Conservation (phyloP, 2,888 invertebrate species). For the Drosophila nr. fundita region DNA sequence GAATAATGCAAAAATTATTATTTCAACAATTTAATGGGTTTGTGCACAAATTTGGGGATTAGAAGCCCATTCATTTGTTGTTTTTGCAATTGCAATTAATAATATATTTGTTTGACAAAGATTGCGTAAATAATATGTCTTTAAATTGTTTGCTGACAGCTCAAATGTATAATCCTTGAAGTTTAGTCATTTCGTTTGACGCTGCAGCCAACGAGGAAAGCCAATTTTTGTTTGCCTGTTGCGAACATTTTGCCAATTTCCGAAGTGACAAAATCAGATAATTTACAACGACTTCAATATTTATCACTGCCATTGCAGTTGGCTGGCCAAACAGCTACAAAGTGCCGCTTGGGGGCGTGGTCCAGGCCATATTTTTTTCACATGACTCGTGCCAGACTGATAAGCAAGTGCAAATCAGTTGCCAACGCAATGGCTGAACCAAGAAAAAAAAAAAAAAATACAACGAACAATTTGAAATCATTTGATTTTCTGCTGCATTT, state of each 20-base stretch:
- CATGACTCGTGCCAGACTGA: slow-evolving; percentile 55
- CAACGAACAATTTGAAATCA: slow-evolving; percentile 56
- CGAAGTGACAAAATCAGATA: slow-evolving; percentile 83
- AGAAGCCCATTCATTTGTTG: background rate
- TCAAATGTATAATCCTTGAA: background rate
- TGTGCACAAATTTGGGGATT: slow-evolving; percentile 12
- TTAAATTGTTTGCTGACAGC: background rate
- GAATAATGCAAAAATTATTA: slow-evolving; percentile 24
- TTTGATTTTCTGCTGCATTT: slow-evolving; percentile 76
- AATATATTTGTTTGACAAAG: background rate
- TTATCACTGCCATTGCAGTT: slow-evolving; percentile 75
- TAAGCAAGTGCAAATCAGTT: slow-evolving; percentile 78
- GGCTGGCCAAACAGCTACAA: slow-evolving; percentile 60
- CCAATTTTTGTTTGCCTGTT: slow-evolving; percentile 35
- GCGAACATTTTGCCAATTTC: slow-evolving; percentile 82
- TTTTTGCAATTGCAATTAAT: background rate
- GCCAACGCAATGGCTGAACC: slow-evolving; percentile 47
- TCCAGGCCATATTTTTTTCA: slow-evolving; percentile 45
- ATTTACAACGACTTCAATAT: slow-evolving; percentile 83
- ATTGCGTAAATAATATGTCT: background rate
- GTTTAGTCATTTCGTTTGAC: background rate
- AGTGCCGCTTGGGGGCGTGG: slow-evolving; percentile 60
- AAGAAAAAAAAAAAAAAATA: slow-evolving; percentile 8
- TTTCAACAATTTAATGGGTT: slow-evolving; percentile 17
- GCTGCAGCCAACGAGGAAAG: background rate